Evolutionary conservation across 2,797 vertebrate genomes (phyloP).

Genomic region (Intellagama lesueurii): DNA sequence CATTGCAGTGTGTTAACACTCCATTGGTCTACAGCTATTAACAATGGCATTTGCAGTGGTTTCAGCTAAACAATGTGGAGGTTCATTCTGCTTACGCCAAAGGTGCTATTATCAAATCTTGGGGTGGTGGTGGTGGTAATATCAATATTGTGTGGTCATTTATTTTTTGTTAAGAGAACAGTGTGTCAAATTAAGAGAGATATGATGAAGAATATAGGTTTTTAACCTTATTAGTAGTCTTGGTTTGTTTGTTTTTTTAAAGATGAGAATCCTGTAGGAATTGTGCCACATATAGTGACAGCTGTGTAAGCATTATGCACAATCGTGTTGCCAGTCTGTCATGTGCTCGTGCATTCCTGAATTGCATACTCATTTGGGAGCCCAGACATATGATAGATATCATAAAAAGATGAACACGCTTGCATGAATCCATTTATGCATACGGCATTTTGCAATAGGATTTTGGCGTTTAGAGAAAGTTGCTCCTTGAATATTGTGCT

Average conservation of each 20-base stretch:
- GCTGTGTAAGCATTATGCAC: no score
- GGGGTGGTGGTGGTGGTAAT: background rate
- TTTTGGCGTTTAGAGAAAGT: no score
- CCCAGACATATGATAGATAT: no score
- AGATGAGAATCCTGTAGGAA: no score
- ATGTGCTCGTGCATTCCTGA: no score
- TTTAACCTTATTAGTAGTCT: conserved; percentile 32
- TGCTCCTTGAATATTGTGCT: conserved; percentile 22
- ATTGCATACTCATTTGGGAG: no score
- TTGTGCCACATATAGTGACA: no score
- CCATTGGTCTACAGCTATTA: conserved; percentile 82
- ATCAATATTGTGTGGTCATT: background rate
- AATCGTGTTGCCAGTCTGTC: no score
- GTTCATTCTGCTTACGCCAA: conserved; percentile 2
- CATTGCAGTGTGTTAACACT: conserved; percentile 78
- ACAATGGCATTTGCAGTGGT: conserved; percentile 74
- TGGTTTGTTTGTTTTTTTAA: no score
- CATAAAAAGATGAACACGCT: no score
- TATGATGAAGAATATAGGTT: conserved; percentile 9
- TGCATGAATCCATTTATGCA: no score
- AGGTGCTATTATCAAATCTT: conserved; percentile 48
- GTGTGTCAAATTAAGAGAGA: conserved; percentile 23
- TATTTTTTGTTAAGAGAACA: conserved; percentile 21
- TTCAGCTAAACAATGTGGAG: conserved; percentile 67
- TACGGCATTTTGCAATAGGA: no score